Evolutionary conservation across 2,797 vertebrate species (phyloP).

Genomic region (Orestias chungarensis): DNA sequence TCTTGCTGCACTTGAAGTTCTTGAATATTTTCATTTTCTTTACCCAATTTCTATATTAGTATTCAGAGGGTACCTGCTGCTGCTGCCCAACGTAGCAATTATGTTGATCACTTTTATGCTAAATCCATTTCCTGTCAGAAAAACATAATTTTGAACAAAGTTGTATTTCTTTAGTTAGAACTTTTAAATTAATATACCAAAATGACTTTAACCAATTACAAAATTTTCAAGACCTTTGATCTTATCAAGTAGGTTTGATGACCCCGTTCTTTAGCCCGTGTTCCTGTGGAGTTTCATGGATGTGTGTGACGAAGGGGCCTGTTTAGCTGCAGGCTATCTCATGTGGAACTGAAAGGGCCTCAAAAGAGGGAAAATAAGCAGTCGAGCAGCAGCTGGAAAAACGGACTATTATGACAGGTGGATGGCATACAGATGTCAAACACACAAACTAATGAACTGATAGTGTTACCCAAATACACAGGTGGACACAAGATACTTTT

Average conservation of each 20-base stretch:
- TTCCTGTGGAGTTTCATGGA: constrained; percentile 8
- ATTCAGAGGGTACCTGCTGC: background rate
- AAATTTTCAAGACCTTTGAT: background rate
- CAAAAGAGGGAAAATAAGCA: constrained; percentile 66
- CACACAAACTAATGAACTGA: constrained; percentile 46
- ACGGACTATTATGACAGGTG: constrained; percentile 76
- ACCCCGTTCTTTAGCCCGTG: background rate
- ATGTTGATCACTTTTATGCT: background rate
- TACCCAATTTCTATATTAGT: background rate
- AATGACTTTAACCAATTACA: background rate
- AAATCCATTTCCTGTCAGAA: too few species aligned
- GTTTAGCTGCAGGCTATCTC: constrained; percentile 39
- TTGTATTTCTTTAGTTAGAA: background rate
- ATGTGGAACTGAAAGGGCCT: constrained; percentile 47
- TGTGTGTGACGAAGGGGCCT: constrained; percentile 20
- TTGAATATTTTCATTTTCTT: too few species aligned
- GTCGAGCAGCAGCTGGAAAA: constrained; percentile 60
- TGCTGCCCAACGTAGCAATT: background rate
- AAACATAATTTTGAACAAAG: background rate
- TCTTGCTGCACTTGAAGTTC: too few species aligned
- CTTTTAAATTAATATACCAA: background rate
- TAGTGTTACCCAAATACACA: constrained; percentile 43
- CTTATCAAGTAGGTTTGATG: background rate
- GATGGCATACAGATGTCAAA: constrained; percentile 54
- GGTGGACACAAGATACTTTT: constrained; percentile 25